phyloP scores from a whole-genome alignment of 2,113 vertebrate genomes.

The Muntiacus reevesi region DNA sequence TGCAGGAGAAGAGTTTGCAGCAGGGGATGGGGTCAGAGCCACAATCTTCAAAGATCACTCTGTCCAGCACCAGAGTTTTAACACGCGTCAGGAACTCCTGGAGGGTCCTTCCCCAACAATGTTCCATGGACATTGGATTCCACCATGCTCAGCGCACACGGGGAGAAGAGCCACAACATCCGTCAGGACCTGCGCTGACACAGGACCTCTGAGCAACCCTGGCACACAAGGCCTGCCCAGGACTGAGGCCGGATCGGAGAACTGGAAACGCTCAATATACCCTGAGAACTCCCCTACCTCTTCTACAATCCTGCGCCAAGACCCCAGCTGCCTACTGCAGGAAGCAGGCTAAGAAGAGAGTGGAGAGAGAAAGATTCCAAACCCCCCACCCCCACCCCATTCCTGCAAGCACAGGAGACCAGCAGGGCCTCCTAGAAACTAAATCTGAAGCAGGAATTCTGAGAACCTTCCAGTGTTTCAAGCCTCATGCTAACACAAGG shows the following conservation, averaged over 20 bases:
- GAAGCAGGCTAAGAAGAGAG: not conserved
- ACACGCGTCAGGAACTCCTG: not conserved
- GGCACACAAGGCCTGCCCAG: not conserved
- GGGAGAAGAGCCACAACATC: not conserved
- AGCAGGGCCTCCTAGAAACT: not conserved
- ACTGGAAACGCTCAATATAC: not conserved
- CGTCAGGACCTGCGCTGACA: not conserved
- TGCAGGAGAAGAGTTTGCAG: not conserved
- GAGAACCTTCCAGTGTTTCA: not conserved
- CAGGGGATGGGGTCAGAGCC: not conserved
- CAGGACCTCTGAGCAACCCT: not conserved
- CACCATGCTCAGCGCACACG: not conserved
- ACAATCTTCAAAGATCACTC: not conserved
- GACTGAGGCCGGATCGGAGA: not conserved
- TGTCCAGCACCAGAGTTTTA: not conserved
- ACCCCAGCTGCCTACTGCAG: not conserved
- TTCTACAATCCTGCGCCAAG: not conserved
- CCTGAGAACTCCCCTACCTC: fast-evolving
- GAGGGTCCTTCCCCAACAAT: not conserved
- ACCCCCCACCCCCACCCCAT: fast-evolving
- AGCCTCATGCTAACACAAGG: not conserved
- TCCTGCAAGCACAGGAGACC: not conserved
- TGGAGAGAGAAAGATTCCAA: not conserved
- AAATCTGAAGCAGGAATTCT: not conserved
- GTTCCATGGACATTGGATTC: not conserved